Base-by-base conservation (phyloP, 2,113 vertebrate genomes). In the Lanius ludovicianus region DNA sequence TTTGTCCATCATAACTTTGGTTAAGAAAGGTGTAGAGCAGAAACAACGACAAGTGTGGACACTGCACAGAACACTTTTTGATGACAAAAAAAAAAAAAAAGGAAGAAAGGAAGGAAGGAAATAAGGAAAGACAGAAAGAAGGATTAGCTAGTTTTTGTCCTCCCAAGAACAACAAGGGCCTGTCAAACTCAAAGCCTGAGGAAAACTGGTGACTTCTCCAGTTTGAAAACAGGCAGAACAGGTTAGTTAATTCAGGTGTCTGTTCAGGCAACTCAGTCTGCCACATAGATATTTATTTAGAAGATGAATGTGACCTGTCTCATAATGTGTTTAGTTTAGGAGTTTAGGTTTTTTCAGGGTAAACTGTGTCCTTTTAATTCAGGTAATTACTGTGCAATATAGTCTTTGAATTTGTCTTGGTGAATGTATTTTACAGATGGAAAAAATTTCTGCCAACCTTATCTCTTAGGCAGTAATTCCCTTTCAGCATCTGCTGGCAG, bases 231-330 rank as follows among this genome's bases (percentile, higher is more conserved):
- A 10, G 27, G 39, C 25, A 71, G 28, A 46, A 1, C 7, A 64
- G 10, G 20, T 60, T 25, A 50, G 13, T 49, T 62, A 81, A 64
- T 84, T 33, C 18, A 62, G 35, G 27, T 14, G 16, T 52, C 46
- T 57, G 25, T 23, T 47, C 23, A 78, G 50, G 28, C 13, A 65
- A 7, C 42, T 78, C 39, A 31, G 20, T 46, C 33, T 75, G 62
- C 16, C 35, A 44, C 2, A 18, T 0, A 42, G 19, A 68, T 4
- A 7, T 14, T 12, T 3, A 46, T 31, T 70, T 28, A 71, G 28
- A 71, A 81, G 22, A 67, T 0, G 0, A 67, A 33, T 42, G 5
- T 21, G 33, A 70, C 28, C 8, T 88, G 21, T 30, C 7, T 24
- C 46, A 7, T 39, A 49, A 49, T 0, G 1, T 39, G 7, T 10